These are phyloP conservation scores for Indri indri DNA, from an alignment of 2,113 vertebrate species.

Conservation along the genomic window DNA sequence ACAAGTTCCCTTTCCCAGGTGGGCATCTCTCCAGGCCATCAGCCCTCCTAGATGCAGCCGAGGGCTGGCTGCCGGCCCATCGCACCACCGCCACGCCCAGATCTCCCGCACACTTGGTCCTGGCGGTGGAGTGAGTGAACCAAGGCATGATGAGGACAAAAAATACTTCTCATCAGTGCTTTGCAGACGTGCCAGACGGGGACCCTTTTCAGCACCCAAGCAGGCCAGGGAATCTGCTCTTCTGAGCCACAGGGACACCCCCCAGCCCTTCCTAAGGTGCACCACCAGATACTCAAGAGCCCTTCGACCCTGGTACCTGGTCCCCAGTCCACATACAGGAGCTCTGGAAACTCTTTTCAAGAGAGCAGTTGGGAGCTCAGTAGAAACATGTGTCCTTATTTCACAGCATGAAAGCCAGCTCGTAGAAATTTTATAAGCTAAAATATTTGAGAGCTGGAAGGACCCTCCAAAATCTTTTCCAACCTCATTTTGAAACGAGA, in stretches of 20 bases:
- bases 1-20: slow-evolving; percentile 58
- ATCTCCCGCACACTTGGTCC: neutral
- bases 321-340: neutral
- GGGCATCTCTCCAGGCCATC: slow-evolving; percentile 67
- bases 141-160: too few relatives aligned
- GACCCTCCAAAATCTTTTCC: neutral
- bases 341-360: neutral
- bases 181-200: neutral
- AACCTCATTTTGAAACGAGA: neutral
- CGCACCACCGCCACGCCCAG: neutral
- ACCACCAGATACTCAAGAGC: neutral
- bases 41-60: neutral
- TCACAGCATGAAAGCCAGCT: neutral
- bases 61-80: neutral
- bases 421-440: neutral
- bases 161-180: neutral
- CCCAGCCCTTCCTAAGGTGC: neutral
- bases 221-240: neutral
- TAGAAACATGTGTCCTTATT: neutral
- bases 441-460: neutral
- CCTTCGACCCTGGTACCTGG: neutral
- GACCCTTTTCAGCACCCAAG: neutral
- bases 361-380: neutral
- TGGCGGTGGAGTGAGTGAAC: accelerated
- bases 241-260: neutral